A percentile compares a stretch with the other conserved stretches of the same genome.
These are phyloP conservation scores for Aethes cnicana DNA, from an alignment of 2,888 invertebrate genomes.

Conservation along the genomic window DNA sequence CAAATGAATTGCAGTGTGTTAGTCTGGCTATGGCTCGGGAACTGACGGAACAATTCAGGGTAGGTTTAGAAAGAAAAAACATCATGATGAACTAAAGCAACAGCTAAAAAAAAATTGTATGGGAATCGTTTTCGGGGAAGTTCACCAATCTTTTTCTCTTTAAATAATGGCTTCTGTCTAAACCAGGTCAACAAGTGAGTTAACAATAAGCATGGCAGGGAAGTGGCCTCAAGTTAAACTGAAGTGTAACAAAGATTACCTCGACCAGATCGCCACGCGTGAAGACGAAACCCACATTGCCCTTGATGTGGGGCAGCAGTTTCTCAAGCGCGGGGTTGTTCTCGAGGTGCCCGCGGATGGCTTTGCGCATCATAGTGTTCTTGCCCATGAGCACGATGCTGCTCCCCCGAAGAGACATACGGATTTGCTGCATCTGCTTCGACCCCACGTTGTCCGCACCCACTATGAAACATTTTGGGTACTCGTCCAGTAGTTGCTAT, in stretches of 20 bases:
- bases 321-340: slow-evolving; percentile 97
- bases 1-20: too few species aligned
- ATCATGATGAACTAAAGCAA: too few species aligned
- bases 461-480: slow-evolving; percentile 99
- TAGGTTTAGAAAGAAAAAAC: too few species aligned
- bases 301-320: slow-evolving; percentile 96
- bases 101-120: too few species aligned
- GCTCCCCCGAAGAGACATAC: slow-evolving; percentile 93
- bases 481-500: slow-evolving; percentile 97
- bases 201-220: too few species aligned
- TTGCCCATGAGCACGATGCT: slow-evolving; percentile 99
- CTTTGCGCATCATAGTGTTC: slow-evolving; percentile 99
- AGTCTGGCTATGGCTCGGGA: too few species aligned
- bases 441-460: slow-evolving; percentile 99
- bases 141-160: too few species aligned
- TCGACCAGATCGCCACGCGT: slow-evolving; percentile 97
- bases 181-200: too few species aligned
- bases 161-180: too few species aligned
- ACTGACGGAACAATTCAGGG: too few species aligned
- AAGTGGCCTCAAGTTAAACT: too few species aligned
- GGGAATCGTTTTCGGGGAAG: too few species aligned
- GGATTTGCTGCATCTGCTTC: slow-evolving; percentile 99
- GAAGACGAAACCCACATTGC: slow-evolving; percentile 99
- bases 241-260: slow-evolving; percentile 46
- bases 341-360: slow-evolving; percentile 97